Evolutionary conservation across 2,888 invertebrate genomes (phyloP).

Genomic region (Tetanocera ferruginea): DNA sequence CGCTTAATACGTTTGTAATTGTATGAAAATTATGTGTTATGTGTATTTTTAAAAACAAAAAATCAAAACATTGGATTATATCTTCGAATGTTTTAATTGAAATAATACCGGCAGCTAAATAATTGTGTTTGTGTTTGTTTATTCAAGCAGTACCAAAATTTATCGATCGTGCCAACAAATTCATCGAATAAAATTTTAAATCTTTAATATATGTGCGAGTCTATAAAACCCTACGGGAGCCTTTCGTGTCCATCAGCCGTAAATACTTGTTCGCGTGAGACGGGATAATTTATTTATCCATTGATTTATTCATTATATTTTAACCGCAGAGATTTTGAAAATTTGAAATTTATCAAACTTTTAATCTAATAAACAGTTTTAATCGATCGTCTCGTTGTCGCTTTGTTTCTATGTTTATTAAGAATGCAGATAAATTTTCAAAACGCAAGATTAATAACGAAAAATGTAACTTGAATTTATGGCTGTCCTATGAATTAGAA

Average conservation of each 20-base stretch:
- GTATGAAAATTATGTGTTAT: too few relatives aligned
- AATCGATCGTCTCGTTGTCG: too few relatives aligned
- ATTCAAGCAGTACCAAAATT: too few relatives aligned
- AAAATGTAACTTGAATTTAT: neutral
- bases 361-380: neutral
- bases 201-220: too few relatives aligned
- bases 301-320: neutral
- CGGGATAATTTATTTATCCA: neutral
- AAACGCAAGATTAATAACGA: neutral
- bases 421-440: constrained; percentile 12
- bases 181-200: too few relatives aligned
- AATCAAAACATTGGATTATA: too few relatives aligned
- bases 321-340: neutral
- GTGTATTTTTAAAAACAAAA: too few relatives aligned
- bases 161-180: too few relatives aligned
- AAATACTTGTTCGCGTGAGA: neutral
- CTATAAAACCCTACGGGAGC: neutral
- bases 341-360: neutral
- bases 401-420: neutral
- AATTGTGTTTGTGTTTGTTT: too few relatives aligned
- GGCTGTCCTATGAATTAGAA: constrained; percentile 3
- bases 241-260: neutral
- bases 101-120: too few relatives aligned
- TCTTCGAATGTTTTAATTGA: too few relatives aligned
- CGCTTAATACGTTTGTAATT: too few relatives aligned